phyloP scores from a whole-genome alignment of 2,113 vertebrate genomes.

The Oreochromis spilurus region DNA sequence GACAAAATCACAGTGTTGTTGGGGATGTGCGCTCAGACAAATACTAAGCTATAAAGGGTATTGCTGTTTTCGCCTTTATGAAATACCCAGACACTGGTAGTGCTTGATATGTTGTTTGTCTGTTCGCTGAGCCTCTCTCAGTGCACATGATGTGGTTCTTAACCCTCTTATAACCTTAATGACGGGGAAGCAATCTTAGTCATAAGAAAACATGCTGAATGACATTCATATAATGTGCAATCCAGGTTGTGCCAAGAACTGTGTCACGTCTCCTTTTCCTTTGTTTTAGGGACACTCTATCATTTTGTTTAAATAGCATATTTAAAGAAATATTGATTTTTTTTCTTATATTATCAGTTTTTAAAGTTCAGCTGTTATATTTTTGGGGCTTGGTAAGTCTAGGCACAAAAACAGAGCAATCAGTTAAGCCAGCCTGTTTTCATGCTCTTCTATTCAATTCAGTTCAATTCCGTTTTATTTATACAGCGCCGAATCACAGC shows the following conservation, averaged over 20 bases:
- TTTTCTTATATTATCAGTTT: background rate
- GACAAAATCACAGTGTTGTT: accelerated
- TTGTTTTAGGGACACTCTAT: background rate
- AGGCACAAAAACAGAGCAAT: background rate
- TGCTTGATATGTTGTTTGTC: background rate
- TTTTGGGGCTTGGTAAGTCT: background rate
- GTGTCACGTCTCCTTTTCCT: background rate
- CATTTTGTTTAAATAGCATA: background rate
- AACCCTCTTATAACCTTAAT: background rate
- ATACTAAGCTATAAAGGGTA: background rate
- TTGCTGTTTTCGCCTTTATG: background rate
- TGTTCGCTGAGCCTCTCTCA: background rate
- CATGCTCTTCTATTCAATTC: background rate
- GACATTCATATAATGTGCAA: background rate
- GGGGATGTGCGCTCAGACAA: background rate
- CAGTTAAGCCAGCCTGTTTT: background rate
- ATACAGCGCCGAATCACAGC: background rate
- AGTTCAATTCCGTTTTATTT: background rate
- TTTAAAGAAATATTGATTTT: background rate
- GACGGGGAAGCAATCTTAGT: background rate
- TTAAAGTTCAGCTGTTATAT: background rate
- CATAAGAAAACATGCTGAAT: background rate
- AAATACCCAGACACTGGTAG: background rate
- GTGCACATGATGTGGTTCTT: background rate
- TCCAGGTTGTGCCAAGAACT: background rate